Base-by-base conservation (phyloP, 2,888 invertebrate genomes). In the Charanyca ferruginea region DNA sequence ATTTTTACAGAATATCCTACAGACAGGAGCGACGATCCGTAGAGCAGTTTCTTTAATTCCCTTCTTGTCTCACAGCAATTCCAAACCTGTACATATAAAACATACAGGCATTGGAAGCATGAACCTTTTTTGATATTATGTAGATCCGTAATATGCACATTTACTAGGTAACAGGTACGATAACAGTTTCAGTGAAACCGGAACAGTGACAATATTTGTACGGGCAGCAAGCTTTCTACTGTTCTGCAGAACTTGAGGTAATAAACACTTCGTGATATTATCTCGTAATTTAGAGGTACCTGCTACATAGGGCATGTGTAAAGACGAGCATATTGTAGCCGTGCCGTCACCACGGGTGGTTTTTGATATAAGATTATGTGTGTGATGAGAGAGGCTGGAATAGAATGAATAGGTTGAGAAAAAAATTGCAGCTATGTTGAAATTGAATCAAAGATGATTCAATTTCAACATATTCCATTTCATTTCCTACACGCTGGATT, bases 221-320 rank as follows among this genome's bases (percentile, higher is more conserved):
- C 54, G 3, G 38, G 22, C 61, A 49, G 62, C 38, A 22, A 44
- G 64, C 77, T 77, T 57, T 77, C 73, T 77, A 73, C 73, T 59
- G 74, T 62, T 77, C 57, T 61, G 45, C 38, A 52, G 73, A 78
- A 73, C 66, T 59, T 59, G 61, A 16, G 25, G 79, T 28, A 59
- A 75, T 75, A 75, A 78, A 78, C 66, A 73, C 51, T 45, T 47
- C 49, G 52, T 7, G 77, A 77, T 77, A 38, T 63, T 69, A 77
- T 77, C 77, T 60, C 45, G 44, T 35, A 69, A 74, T 79, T 74
- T 78, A 78, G 59, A 51, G 57, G 60, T 53, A 55, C 47, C 63
- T 45, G 42, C 38, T 54, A 32, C 67, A 23, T 77, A 66, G 59
- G 63, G 66, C 55, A 57, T 66, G 62, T 73, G 71, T 38, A 70